Conservation (phyloP, 2,113 vertebrate genomes). For the Forbesichthys papilliferus region DNA sequence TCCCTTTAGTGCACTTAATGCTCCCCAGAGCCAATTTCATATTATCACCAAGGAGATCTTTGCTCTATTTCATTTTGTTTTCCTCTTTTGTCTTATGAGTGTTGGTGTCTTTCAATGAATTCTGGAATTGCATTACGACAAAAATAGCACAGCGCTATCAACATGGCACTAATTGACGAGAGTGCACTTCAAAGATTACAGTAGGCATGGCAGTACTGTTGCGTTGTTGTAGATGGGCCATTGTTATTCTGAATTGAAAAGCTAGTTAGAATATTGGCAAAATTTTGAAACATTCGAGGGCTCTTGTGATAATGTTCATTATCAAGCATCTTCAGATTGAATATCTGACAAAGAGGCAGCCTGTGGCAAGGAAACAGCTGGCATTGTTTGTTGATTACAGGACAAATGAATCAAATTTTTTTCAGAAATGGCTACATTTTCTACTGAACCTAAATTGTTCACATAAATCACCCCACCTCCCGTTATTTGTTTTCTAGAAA, state of each 20-base stretch:
- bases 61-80: conserved; percentile 42
- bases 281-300: conserved; percentile 6
- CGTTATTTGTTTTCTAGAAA: conserved; percentile 5
- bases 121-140: conserved; percentile 27
- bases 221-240: conserved; percentile 15
- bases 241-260: conserved; percentile 42
- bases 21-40: conserved; percentile 36
- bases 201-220: conserved; percentile 25
- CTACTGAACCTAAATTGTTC: conserved; percentile 10
- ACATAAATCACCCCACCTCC: conserved; percentile 8
- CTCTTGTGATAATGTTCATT: conserved; percentile 32
- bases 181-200: conserved; percentile 27
- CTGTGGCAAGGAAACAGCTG: conserved; percentile 37
- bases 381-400: conserved; percentile 32
- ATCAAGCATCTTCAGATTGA: conserved; percentile 34
- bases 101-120: conserved; percentile 9
- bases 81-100: conserved; percentile 31
- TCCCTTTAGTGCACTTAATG: conserved; percentile 49
- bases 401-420: conserved; percentile 40
- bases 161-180: conserved; percentile 37
- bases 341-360: conserved; percentile 28
- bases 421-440: conserved; percentile 22
- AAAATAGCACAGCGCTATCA: conserved; percentile 40
- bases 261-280: conserved; percentile 31
- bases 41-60: conserved; percentile 56